Evolutionary conservation across 2,113 vertebrate species (phyloP).

Genomic region (Lampris incognitus): DNA sequence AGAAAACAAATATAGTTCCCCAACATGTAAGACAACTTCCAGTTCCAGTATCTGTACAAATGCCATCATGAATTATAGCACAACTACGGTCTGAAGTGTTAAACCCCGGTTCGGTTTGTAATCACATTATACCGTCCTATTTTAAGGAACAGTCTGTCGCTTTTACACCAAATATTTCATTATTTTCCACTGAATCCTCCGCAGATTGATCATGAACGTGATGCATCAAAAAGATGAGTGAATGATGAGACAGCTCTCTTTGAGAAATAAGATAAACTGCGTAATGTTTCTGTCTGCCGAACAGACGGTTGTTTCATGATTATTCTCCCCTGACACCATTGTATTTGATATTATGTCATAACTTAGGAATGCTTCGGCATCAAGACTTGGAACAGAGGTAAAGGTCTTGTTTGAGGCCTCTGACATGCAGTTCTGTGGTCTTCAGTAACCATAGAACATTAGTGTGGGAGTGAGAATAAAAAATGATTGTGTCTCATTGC

Average conservation of each 20-base stretch:
- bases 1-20: no score
- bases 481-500: constrained; percentile 37
- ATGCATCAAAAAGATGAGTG: background rate
- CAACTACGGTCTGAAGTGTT: no score
- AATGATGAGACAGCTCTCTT: background rate
- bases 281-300: constrained; percentile 5
- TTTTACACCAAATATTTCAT: background rate
- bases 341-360: constrained; percentile 57
- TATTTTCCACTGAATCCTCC: background rate
- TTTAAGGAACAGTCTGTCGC: background rate
- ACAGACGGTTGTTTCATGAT: constrained; percentile 41
- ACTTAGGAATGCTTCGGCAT: constrained; percentile 65
- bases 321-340: constrained; percentile 47
- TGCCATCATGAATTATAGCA: no score
- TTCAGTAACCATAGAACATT: constrained; percentile 43
- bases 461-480: constrained; percentile 10
- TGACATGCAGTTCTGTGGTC: constrained; percentile 32
- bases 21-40: no score
- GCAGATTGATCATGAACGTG: background rate
- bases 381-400: constrained; percentile 47
- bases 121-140: no score
- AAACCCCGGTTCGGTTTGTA: no score
- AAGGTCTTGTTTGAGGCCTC: constrained; percentile 37
- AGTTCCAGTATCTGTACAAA: no score
- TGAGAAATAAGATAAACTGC: constrained; percentile 4